Evolutionary conservation across 1,140 invertebrate genomes (phyloP), one percentile per base, ranked within the genome.

Genomic region (Drosophila lowei): DNA sequence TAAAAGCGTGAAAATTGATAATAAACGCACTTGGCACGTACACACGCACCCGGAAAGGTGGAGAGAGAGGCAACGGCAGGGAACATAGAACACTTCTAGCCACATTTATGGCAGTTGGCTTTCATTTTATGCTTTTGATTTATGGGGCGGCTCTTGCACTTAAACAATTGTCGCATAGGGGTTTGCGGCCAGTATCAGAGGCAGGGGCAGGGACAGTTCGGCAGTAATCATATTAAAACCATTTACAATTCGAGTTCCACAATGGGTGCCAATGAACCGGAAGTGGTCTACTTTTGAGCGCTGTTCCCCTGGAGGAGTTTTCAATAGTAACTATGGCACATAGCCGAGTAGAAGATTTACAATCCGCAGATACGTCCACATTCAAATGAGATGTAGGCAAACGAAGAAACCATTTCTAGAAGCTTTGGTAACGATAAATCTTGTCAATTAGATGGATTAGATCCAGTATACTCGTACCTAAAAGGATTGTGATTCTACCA

Each of bases 11-110:
- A 71, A 80, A 86, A 85, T 77, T 86, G 72, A 84, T 85, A 79
- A 84, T 84, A 76, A 84, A 84, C 79, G 72, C 64, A 80, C 67
- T 73, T 63, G 38, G 60, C 78, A 83, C 79, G 79, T 84, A 81
- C 81, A 61, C 48, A 65, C 61, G 34, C 34, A 38, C 11, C 34
- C 34, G 34, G 4, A 38, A 38, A 38, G 11, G 11, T 38, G 34
- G 11, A 13, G 11, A 38, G 11, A 38, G 11, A 34, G 11, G 21
- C 6, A 6, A 38, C 11, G 9, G 25, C 1, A 18, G 53, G 15
- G 11, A 53, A 47, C 47, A 47, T 15, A 15, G 52, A 54, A 54
- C 67, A 72, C 50, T 72, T 72, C 57, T 72, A 72, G 70, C 61
- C 70, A 56, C 71, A 73, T 77, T 80, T 77, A 77, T 77, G 62